Evolutionary conservation across 1,140 invertebrate species (phyloP), one percentile per base, ranked within the genome.

Genomic region (Triops longicaudatus): DNA sequence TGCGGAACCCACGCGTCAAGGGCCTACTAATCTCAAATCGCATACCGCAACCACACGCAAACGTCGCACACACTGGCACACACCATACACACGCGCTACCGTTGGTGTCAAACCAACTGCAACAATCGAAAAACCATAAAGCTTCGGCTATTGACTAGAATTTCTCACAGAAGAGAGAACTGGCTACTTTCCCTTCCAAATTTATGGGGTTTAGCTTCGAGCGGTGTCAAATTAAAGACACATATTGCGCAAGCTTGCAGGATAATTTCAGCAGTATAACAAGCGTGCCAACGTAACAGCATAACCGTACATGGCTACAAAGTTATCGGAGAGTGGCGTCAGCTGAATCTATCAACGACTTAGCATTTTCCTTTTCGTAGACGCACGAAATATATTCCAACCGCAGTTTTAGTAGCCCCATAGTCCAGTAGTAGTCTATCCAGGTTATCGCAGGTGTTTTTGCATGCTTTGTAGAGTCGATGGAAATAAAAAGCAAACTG

Each of bases 1-100:
- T 63, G 22, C n/a, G 22, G 50, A 63, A 63, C 50, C 50, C 50
- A 63, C n/a, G 50, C 50, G 50, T 37, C 50, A 63, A 63, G 50
- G 50, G 50, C 50, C 50, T 63, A 63, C 50, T 63, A 63, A 63
- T 63, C 50, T 22, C 14, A 63, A 63, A 63, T 63, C 50, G 17
- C 14, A 17, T 22, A 63, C 50, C 50, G 50, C 50, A 63, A 63
- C 50, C 50, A 14, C 50, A 63, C 22, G 50, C 50, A 14, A 63
- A 22, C 50, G 50, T 63, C 50, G 2, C n/a, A 10, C 50, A 63
- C 50, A 63, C 6, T 9, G 10, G 4, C 22, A 63, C 50, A 44
- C 43, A 63, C 31, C 31, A 37, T 12, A 12, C 50, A 22, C 50
- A 7, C n/a, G n/a, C 50, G 50, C 50, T 17, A 17, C 0, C 50